Percentiles rank a stretch among this genome's conserved stretches.
phyloP scores from a whole-genome alignment of 2,888 invertebrate genomes.

The Archaeoteleia sp. region DNA sequence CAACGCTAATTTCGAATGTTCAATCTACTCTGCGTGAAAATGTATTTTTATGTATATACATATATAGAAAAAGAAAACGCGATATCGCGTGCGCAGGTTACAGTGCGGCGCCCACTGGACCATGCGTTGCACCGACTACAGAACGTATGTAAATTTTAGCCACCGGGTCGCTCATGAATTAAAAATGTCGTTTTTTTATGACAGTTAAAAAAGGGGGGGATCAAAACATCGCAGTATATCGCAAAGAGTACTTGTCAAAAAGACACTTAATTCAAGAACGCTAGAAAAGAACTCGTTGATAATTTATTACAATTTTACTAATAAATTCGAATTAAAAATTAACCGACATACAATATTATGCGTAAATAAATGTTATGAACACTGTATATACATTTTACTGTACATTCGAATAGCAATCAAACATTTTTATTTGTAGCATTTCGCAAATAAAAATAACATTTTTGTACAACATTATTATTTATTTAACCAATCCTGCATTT shows the following conservation, averaged over 20 bases:
- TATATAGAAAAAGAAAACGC: constrained; percentile 16
- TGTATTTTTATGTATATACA: constrained; percentile 10
- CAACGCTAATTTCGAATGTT: constrained; percentile 27
- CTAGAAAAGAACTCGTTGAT: constrained; percentile 43
- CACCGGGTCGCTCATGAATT: constrained; percentile 18
- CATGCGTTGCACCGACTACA: constrained; percentile 24
- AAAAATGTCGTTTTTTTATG: constrained; percentile 13
- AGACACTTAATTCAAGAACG: constrained; percentile 40
- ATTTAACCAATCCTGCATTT: too few species aligned
- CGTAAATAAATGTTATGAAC: too few species aligned
- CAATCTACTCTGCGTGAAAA: constrained; percentile 18
- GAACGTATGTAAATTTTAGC: constrained; percentile 52
- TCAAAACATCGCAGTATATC: constrained; percentile 21
- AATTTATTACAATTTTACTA: constrained; percentile 34
- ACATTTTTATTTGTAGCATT: too few species aligned
- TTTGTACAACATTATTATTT: too few species aligned
- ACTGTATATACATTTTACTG: too few species aligned
- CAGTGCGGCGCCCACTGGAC: constrained; percentile 40
- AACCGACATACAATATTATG: too few species aligned
- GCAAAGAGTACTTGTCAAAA: constrained; percentile 33
- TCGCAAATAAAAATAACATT: too few species aligned
- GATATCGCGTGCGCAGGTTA: constrained; percentile 44
- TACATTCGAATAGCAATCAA: too few species aligned
- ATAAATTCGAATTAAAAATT: constrained; percentile 33
- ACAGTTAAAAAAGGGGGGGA: constrained; percentile 16